Evolutionary conservation across 2,113 vertebrate genomes (phyloP).

Genomic region (Chaetops frenatus): DNA sequence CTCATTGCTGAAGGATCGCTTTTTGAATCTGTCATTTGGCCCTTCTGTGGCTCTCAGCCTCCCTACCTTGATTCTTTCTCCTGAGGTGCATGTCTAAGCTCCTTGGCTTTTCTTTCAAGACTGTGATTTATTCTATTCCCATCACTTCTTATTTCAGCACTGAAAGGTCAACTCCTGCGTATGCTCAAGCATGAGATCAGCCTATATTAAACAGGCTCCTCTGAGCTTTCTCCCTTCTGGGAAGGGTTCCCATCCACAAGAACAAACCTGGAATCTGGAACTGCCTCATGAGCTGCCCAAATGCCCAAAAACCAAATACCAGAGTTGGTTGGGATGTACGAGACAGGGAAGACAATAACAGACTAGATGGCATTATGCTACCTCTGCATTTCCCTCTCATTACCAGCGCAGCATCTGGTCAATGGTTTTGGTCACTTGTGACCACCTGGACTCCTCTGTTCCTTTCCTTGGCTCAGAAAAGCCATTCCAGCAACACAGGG

Average conservation of each 20-base stretch:
- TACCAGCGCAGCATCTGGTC: not conserved
- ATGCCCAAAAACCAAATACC: not conserved
- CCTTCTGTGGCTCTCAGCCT: not conserved
- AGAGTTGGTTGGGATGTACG: not conserved
- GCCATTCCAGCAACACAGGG: not conserved
- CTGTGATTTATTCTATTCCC: slow-evolving; percentile 30
- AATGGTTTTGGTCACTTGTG: not conserved
- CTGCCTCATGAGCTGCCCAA: not conserved
- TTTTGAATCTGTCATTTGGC: not conserved
- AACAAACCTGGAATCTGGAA: not conserved
- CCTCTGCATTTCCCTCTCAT: not conserved
- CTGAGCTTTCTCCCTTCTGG: slow-evolving; percentile 23
- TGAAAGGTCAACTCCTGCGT: slow-evolving; percentile 36
- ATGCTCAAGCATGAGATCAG: slow-evolving; percentile 46
- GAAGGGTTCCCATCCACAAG: slow-evolving; percentile 17
- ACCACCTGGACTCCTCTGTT: not conserved
- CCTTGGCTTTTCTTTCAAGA: not conserved
- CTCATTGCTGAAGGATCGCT: accelerated
- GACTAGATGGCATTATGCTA: not conserved
- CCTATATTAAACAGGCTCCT: slow-evolving; percentile 25
- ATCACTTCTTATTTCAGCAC: slow-evolving; percentile 31
- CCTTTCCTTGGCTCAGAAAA: not conserved
- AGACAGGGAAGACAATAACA: not conserved
- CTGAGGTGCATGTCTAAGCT: not conserved
- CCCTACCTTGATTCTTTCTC: not conserved